A percentile compares a stretch with the other conserved stretches of the same genome.
Conservation (phyloP, 2,888 invertebrate genomes). For the Anthrax anthrax region DNA sequence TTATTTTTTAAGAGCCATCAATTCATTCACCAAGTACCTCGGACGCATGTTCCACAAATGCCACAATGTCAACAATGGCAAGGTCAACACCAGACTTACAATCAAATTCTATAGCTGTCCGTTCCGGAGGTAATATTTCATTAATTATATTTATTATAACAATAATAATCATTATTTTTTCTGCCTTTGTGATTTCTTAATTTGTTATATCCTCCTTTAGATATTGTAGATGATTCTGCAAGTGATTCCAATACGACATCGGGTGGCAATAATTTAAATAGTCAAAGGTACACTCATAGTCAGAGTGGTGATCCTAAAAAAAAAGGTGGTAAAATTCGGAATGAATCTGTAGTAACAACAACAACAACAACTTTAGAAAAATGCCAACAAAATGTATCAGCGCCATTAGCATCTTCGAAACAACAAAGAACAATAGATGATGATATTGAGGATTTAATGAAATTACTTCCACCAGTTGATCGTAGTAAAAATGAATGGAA, state of each 20-base stretch:
- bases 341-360: background rate
- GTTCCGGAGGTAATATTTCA: background rate
- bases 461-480: constrained; percentile 15
- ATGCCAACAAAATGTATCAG: background rate
- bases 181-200: background rate
- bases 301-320: background rate
- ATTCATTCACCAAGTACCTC: constrained; percentile 23
- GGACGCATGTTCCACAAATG: constrained; percentile 21
- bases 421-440: constrained; percentile 14
- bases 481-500: constrained; percentile 9
- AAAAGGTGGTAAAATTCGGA: background rate
- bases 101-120: background rate
- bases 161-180: too few species aligned
- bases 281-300: too few species aligned
- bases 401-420: background rate
- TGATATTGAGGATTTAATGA: constrained; percentile 14
- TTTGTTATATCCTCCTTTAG: background rate
- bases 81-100: constrained; percentile 15
- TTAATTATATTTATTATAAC: background rate
- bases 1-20: constrained; percentile 18
- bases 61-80: constrained; percentile 16
- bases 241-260: background rate
- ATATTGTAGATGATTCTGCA: background rate
- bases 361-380: background rate
- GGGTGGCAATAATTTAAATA: too few species aligned